phyloP scores from a whole-genome alignment of 2,888 invertebrate genomes.

The Dasysyrphus albostriatus region DNA sequence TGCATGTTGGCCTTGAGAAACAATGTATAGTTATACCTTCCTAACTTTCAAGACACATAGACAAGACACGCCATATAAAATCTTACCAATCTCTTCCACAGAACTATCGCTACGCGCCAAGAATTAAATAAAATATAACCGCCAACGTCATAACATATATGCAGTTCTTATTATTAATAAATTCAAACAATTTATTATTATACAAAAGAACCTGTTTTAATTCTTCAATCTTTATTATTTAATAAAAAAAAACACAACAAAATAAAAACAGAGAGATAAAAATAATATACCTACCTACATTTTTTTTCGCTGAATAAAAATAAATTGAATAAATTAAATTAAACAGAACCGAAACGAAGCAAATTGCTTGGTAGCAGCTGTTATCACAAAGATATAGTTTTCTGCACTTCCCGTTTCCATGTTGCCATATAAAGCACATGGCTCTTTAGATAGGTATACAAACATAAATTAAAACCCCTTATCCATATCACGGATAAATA shows the following conservation, averaged over 20 bases:
- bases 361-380: conserved; percentile 15
- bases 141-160: conserved; percentile 32
- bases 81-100: conserved; percentile 24
- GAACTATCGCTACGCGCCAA: conserved; percentile 49
- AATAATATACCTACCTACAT: neutral
- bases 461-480: neutral
- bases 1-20: conserved; percentile 26
- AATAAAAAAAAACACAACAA: conserved; percentile 6
- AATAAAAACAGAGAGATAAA: conserved; percentile 6
- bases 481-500: neutral
- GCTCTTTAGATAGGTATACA: too few species aligned
- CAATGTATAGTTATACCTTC: neutral
- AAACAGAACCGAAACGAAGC: neutral
- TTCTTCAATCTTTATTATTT: conserved; percentile 5
- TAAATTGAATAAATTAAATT: conserved; percentile 34
- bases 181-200: conserved; percentile 2
- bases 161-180: conserved; percentile 37
- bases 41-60: conserved; percentile 8
- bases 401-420: conserved; percentile 13
- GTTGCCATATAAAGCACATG: conserved; percentile 1
- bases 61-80: neutral
- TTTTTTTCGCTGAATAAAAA: neutral
- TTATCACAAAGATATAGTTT: conserved; percentile 31
- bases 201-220: conserved; percentile 30
- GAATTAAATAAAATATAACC: conserved; percentile 21